Conservation (phyloP, 37 sponge, comb jelly and placozoan species). For the Lycopodina hypogea region DNA sequence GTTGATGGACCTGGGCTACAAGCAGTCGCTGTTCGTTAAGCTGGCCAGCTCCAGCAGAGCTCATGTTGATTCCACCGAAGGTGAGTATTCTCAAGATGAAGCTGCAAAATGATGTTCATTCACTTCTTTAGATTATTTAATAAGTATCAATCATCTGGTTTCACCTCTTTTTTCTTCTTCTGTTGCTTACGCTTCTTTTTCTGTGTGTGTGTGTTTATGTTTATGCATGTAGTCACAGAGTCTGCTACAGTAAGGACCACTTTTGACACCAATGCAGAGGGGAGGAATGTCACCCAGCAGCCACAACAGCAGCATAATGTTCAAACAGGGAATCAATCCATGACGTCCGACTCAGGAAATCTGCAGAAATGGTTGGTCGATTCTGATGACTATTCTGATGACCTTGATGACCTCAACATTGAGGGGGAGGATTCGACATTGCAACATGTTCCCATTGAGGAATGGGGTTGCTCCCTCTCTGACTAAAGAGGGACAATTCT, state of each 20-base stretch:
- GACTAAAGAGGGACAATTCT: constrained; percentile 3
- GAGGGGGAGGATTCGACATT: constrained; percentile 36
- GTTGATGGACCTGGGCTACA: constrained; percentile 1
- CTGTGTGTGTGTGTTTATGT: too few relatives aligned
- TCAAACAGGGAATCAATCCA: background rate
- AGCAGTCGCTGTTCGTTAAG: background rate
- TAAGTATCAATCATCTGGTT: too few relatives aligned
- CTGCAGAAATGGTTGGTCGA: too few relatives aligned
- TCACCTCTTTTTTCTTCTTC: too few relatives aligned
- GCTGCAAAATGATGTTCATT: too few relatives aligned
- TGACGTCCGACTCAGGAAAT: too few relatives aligned
- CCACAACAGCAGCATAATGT: background rate
- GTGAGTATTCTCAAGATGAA: constrained; percentile 26
- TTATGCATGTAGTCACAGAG: too few relatives aligned
- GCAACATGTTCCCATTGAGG: constrained; percentile 41
- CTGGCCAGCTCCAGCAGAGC: background rate
- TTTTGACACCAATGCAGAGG: too few relatives aligned
- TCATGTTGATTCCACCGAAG: constrained; percentile 4
- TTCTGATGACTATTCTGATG: background rate
- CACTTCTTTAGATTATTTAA: too few relatives aligned
- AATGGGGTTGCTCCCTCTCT: constrained; percentile 30
- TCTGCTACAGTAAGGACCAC: too few relatives aligned
- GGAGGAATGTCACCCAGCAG: too few relatives aligned
- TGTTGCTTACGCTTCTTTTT: too few relatives aligned
- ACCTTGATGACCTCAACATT: constrained; percentile 18